Percentiles rank a stretch among this genome's conserved stretches.
Evolutionary conservation across 2,113 vertebrate species (phyloP).

Genomic region (Dendrocopos noguchii): DNA sequence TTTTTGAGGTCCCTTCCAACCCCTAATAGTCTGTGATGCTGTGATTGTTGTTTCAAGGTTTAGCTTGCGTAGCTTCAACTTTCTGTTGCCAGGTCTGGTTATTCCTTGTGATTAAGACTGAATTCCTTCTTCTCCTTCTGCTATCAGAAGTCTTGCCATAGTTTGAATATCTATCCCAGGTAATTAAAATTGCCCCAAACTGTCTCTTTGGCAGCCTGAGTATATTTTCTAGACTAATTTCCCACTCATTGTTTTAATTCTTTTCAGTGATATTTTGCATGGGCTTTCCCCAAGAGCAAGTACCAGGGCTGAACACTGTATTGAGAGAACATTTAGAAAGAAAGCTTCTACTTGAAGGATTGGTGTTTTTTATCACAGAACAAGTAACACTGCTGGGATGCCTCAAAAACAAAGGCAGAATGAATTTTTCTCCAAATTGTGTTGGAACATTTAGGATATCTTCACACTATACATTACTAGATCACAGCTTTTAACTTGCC

Average conservation of each 20-base stretch:
- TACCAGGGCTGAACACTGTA: not conserved
- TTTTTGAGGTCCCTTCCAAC: no score
- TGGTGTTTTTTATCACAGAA: not conserved
- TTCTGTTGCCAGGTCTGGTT: not conserved
- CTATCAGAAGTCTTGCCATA: not conserved
- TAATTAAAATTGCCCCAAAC: not conserved
- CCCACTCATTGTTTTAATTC: not conserved
- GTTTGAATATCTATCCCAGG: not conserved
- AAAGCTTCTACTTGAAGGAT: not conserved
- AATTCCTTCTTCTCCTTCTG: not conserved
- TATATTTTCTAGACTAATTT: not conserved
- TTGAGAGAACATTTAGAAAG: not conserved
- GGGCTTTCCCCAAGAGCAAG: not conserved
- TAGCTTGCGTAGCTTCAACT: not conserved
- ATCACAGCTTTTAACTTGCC: not conserved
- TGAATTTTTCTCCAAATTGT: not conserved
- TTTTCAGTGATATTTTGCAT: not conserved
- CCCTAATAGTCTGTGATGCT: no score
- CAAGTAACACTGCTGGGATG: not conserved
- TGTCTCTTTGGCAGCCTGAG: not conserved
- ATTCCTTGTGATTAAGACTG: not conserved
- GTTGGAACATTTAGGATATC: not conserved
- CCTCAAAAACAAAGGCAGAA: not conserved
- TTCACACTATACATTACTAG: not conserved
- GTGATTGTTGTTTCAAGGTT: not conserved